Base-by-base conservation (phyloP, 1,140 invertebrate genomes). In the Dinothrombium tinctorium region DNA sequence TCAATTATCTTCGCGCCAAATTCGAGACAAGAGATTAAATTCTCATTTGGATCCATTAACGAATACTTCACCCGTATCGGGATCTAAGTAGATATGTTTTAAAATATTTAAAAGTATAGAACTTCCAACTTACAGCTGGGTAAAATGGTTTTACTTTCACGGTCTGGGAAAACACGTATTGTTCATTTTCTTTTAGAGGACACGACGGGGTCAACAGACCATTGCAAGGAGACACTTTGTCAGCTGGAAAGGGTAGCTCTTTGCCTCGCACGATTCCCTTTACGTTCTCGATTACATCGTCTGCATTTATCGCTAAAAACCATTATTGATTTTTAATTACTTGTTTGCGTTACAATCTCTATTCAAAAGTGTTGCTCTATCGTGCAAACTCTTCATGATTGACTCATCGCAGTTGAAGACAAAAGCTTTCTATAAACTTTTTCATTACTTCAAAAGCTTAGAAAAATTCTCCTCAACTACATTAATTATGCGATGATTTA, bases 81-180 rank as follows among this genome's bases (percentile, higher is more conserved):
- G 33, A 47, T 47, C 44, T 46, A 28, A 9, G 22, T 2, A 6
- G 22, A 35, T 17, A 43, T 21, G 14, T 21, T 23, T 37, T 7
- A 32, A 19, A 32, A 22, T 37, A 7, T 11, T 43, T 31, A 32
- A 32, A 12, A 45, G 19, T 20, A 28, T 28, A 24, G 7, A 19
- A 3, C 15, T 14, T 14, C 2, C 6, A 4, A 44, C 25, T 40
- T 38, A 46, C 44, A 8, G 46, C 37, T 17, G 46, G 46, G 33
- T 47, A 47, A 22, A 41, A 47, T 4, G 43, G 46, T 33, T 47
- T 47, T 1, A 47, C 38, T 45, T 47, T 43, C 21, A 47, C 45
- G 9, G 15, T 22, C 7, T 42, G 43, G 32, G 40, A 41, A 26
- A 35, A 47, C 26, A 33, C 33, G 28, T 47, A 47, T n/a, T 15